Percentiles rank a stretch among this genome's conserved stretches.
These are phyloP conservation scores for Solea senegalensis DNA, from an alignment of 2,113 vertebrate genomes.

Conservation along the genomic window DNA sequence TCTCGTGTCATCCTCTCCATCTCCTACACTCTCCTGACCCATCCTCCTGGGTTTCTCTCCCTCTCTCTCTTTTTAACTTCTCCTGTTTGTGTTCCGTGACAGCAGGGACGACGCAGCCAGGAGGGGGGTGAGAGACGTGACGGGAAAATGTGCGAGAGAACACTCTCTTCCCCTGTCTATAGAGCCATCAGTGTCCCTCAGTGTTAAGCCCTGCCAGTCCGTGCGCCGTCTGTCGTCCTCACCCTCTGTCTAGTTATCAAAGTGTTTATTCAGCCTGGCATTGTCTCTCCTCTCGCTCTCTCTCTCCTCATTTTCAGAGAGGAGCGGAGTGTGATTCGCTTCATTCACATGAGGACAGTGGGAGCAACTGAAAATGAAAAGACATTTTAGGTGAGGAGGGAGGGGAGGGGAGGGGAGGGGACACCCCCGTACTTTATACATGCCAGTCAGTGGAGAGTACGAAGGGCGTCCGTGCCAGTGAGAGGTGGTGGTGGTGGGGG, in stretches of 20 bases:
- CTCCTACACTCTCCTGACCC: background rate
- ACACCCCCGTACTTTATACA: constrained; percentile 37
- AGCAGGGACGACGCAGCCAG: constrained; percentile 50
- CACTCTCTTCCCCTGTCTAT: constrained; percentile 63
- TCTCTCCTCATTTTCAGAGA: constrained; percentile 59
- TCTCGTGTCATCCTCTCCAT: constrained; percentile 47
- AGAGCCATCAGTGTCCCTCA: constrained; percentile 72
- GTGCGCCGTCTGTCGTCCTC: constrained; percentile 68
- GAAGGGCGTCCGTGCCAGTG: constrained; percentile 57
- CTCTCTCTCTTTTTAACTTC: constrained; percentile 25
- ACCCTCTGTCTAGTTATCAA: constrained; percentile 69
- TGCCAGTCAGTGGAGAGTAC: constrained; percentile 56
- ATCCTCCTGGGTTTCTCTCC: constrained; percentile 23
- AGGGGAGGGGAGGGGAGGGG: background rate
- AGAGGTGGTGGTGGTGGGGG: constrained; percentile 53
- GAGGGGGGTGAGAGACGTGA: constrained; percentile 59
- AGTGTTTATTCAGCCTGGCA: constrained; percentile 74
- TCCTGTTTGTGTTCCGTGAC: constrained; percentile 36
- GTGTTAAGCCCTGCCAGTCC: constrained; percentile 53
- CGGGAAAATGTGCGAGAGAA: constrained; percentile 61
- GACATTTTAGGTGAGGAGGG: constrained; percentile 42
- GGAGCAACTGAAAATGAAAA: constrained; percentile 64
- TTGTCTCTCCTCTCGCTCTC: constrained; percentile 75
- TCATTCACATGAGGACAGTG: constrained; percentile 64
- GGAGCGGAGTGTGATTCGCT: constrained; percentile 51